Conservation (phyloP, 1,140 invertebrate species). For the Muscidifurax raptorellus region DNA sequence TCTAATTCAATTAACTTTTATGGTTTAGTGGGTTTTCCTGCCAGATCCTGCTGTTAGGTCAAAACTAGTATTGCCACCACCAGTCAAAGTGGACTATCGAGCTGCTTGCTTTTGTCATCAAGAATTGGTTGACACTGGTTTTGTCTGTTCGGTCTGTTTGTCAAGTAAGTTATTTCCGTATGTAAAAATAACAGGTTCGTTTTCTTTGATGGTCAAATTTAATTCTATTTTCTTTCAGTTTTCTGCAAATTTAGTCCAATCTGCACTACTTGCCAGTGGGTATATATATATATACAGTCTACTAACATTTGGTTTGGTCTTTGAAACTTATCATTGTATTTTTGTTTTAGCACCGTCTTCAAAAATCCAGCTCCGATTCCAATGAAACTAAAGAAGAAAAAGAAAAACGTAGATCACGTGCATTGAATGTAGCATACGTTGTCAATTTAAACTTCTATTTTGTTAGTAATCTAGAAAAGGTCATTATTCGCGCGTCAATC, state of each 20-base stretch:
- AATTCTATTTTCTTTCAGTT: conserved; percentile 81
- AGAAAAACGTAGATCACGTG: conserved; percentile 71
- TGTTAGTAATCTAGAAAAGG: neutral
- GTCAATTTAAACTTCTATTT: neutral
- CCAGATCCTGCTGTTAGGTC: conserved; percentile 87
- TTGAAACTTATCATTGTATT: conserved; percentile 51
- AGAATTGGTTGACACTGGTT: conserved; percentile 96
- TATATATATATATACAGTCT: conserved; percentile 68
- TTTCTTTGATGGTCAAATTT: neutral
- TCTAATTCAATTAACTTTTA: neutral
- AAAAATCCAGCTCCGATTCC: conserved; percentile 85
- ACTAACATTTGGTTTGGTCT: neutral
- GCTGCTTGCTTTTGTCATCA: conserved; percentile 98
- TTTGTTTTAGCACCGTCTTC: conserved; percentile 87
- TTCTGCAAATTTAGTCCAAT: conserved; percentile 98
- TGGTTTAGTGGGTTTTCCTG: conserved; percentile 92
- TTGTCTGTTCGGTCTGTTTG: conserved; percentile 98
- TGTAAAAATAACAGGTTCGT: neutral
- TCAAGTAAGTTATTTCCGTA: conserved; percentile 83
- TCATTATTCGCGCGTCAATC: neutral
- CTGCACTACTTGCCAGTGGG: conserved; percentile 97
- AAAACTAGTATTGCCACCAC: conserved; percentile 91
- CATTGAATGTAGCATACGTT: conserved; percentile 53
- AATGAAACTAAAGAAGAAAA: conserved; percentile 85
- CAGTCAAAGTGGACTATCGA: conserved; percentile 94